A percentile compares a stretch with the other conserved stretches of the same genome.
Conservation (phyloP, 2,888 invertebrate genomes). For the Drosophila mettleri region DNA sequence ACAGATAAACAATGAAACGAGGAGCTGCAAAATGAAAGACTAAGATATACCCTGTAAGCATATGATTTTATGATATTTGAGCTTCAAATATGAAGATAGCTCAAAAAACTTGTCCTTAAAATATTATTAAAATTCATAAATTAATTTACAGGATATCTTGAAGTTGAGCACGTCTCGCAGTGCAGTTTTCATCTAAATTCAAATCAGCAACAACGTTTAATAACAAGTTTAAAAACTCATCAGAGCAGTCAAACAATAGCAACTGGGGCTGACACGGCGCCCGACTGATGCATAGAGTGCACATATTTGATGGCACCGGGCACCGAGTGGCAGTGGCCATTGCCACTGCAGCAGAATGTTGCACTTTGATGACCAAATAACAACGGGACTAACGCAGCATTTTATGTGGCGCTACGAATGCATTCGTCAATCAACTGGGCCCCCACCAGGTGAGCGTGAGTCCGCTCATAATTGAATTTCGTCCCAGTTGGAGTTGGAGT, state of each 20-base stretch:
- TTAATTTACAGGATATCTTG: not conserved
- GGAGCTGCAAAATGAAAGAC: not conserved
- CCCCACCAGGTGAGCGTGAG: constrained; percentile 5
- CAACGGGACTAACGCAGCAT: constrained; percentile 39
- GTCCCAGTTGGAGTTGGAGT: constrained; percentile 33
- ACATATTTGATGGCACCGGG: constrained; percentile 35
- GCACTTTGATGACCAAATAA: constrained; percentile 54
- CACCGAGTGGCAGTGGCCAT: constrained; percentile 12
- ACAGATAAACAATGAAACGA: constrained; percentile 18
- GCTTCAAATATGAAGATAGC: too few relatives aligned
- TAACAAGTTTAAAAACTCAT: constrained; percentile 75
- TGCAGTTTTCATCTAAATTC: constrained; percentile 65
- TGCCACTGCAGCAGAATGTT: constrained; percentile 47
- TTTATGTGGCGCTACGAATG: constrained; percentile 44
- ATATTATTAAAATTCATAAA: too few relatives aligned
- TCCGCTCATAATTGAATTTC: constrained; percentile 83
- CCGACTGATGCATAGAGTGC: constrained; percentile 7
- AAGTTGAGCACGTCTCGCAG: not conserved
- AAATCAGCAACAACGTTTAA: constrained; percentile 73
- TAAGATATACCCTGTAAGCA: not conserved
- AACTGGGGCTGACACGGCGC: constrained; percentile 3
- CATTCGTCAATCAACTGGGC: constrained; percentile 63
- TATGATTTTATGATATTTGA: not conserved
- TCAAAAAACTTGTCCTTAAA: not conserved
- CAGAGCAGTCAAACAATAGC: constrained; percentile 51